Evolutionary conservation across 2,888 invertebrate genomes (phyloP).

Genomic region (Lamellibrachia satsuma): DNA sequence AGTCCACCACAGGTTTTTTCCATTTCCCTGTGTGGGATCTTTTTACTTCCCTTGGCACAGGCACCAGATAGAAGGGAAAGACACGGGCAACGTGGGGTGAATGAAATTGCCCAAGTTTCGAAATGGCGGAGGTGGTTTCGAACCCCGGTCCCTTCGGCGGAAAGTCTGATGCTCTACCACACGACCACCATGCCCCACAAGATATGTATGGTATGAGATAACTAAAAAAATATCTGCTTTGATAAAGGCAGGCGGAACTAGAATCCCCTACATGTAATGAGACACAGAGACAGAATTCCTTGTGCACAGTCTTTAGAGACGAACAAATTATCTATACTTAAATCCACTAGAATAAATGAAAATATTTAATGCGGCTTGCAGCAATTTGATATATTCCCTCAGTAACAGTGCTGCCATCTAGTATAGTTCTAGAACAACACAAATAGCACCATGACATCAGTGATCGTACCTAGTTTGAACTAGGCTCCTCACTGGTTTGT

Average conservation of each 20-base stretch:
- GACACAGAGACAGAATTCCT: background rate
- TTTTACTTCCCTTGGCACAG: no score
- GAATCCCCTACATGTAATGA: background rate
- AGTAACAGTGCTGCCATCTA: background rate
- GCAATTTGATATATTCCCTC: background rate
- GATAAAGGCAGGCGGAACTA: background rate
- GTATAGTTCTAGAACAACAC: background rate
- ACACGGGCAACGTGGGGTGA: no score
- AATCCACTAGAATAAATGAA: background rate
- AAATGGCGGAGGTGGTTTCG: no score
- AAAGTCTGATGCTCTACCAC: no score
- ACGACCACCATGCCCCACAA: no score
- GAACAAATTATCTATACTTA: background rate
- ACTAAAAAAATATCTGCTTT: background rate
- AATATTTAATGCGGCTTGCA: background rate
- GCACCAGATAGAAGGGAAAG: no score
- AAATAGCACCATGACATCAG: background rate
- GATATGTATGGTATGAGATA: background rate
- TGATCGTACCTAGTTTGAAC: conserved; percentile 30
- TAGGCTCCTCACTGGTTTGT: conserved; percentile 67
- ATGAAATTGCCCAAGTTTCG: no score
- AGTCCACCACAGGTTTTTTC: no score
- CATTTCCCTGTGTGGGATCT: no score
- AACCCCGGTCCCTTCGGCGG: no score
- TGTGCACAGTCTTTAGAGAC: background rate